phyloP scores from a whole-genome alignment of 2,113 vertebrate species.

The Colaptes auratus region DNA sequence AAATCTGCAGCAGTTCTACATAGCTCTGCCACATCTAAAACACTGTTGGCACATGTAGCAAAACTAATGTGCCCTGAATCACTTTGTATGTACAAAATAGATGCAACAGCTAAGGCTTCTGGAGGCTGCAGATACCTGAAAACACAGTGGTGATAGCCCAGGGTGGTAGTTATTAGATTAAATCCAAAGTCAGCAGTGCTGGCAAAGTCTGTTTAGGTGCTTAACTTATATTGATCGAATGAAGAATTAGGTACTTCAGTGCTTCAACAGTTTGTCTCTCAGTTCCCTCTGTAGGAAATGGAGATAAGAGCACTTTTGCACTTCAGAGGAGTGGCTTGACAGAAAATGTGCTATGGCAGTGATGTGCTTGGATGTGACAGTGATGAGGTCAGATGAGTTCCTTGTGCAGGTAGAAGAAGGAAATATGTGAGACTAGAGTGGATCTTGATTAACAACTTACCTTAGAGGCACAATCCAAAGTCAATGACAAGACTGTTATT shows the following conservation, averaged over 20 bases:
- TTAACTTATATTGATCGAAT: constrained; percentile 32
- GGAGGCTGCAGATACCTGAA: background rate
- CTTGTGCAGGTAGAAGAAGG: background rate
- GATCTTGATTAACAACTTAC: constrained; percentile 50
- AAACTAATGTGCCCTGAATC: background rate
- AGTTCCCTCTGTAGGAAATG: background rate
- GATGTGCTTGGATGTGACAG: constrained; percentile 8
- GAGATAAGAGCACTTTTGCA: constrained; percentile 20
- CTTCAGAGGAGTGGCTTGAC: constrained; percentile 8
- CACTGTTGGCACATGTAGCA: background rate
- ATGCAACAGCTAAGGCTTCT: background rate
- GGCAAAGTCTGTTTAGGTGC: constrained; percentile 10
- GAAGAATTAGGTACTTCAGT: constrained; percentile 35
- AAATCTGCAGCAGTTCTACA: background rate
- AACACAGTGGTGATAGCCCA: background rate
- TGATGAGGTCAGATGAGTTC: constrained; percentile 26
- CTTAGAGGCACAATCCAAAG: constrained; percentile 31
- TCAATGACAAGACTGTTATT: constrained; percentile 32
- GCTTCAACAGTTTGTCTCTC: background rate
- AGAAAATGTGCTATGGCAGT: background rate
- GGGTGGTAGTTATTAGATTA: constrained; percentile 16
- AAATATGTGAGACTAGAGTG: background rate
- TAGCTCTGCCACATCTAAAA: background rate
- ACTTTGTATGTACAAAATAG: background rate
- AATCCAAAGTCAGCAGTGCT: constrained; percentile 1